Evolutionary conservation across 1,140 invertebrate species (phyloP).

Genomic region (Rhizoglyphus robini): DNA sequence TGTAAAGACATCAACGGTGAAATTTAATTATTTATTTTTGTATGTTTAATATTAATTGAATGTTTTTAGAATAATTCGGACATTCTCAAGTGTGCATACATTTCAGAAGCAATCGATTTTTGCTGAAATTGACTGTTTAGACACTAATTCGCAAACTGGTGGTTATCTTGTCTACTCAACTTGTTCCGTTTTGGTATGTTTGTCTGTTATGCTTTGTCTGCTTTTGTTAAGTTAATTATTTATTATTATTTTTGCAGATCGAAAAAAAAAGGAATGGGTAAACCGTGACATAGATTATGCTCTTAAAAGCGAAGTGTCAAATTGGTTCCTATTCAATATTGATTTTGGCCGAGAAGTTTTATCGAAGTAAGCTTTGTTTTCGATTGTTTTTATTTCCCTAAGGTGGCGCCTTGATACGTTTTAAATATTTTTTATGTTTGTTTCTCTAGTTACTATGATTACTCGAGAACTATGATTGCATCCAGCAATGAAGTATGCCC

Average conservation of each 20-base stretch:
- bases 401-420: constrained; percentile 38
- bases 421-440: too few species aligned
- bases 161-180: constrained; percentile 70
- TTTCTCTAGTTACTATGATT: constrained; percentile 39
- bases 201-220: constrained; percentile 97
- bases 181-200: constrained; percentile 89
- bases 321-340: constrained; percentile 75
- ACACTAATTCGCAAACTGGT: too few species aligned
- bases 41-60: neutral
- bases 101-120: constrained; percentile 83
- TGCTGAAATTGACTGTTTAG: constrained; percentile 88
- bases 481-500: constrained; percentile 72
- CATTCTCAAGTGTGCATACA: too few species aligned
- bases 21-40: constrained; percentile 17
- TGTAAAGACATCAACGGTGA: constrained; percentile 69
- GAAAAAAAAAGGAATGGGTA: constrained; percentile 99
- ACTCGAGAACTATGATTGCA: constrained; percentile 55
- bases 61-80: too few species aligned
- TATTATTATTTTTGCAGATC: too few species aligned
- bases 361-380: constrained; percentile 66
- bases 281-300: constrained; percentile 92
- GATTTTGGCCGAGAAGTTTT: constrained; percentile 94
- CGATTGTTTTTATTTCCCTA: too few species aligned
- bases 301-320: constrained; percentile 82
- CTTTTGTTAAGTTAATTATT: too few species aligned